These are phyloP conservation scores for Cantharis lateralis DNA, from an alignment of 2,888 invertebrate species.

Conservation along the genomic window DNA sequence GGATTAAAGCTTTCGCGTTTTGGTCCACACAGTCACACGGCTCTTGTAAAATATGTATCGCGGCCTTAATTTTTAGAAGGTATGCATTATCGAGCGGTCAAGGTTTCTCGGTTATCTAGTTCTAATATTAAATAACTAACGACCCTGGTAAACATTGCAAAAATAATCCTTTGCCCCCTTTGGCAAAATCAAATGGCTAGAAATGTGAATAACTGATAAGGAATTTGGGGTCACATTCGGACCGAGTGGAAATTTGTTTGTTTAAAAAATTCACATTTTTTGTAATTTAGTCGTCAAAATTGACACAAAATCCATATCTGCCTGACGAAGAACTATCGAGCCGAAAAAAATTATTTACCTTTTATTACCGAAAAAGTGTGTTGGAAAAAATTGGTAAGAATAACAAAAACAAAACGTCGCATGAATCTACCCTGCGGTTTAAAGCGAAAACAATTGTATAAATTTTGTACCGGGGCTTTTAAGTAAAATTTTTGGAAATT, in stretches of 20 bases:
- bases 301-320: not conserved
- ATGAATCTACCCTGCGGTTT: not conserved
- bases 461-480: not conserved
- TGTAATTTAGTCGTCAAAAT: not conserved
- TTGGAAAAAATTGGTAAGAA: not conserved
- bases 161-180: not conserved
- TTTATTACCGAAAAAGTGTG: not conserved
- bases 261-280: not conserved
- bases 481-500: constrained; percentile 29
- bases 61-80: not conserved
- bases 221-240: not conserved
- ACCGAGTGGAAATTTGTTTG: not conserved
- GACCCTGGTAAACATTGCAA: not conserved
- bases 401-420: not conserved
- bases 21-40: not conserved
- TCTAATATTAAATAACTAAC: not conserved
- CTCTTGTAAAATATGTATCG: not conserved
- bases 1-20: not conserved
- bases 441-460: not conserved
- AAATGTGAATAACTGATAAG: not conserved
- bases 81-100: not conserved
- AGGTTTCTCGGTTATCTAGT: not conserved
- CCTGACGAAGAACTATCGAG: not conserved
- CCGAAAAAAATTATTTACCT: not conserved
- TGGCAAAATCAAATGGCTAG: not conserved